These are phyloP conservation scores for Okapia johnstoni DNA, from an alignment of 2,113 vertebrate genomes.

Conservation along the genomic window DNA sequence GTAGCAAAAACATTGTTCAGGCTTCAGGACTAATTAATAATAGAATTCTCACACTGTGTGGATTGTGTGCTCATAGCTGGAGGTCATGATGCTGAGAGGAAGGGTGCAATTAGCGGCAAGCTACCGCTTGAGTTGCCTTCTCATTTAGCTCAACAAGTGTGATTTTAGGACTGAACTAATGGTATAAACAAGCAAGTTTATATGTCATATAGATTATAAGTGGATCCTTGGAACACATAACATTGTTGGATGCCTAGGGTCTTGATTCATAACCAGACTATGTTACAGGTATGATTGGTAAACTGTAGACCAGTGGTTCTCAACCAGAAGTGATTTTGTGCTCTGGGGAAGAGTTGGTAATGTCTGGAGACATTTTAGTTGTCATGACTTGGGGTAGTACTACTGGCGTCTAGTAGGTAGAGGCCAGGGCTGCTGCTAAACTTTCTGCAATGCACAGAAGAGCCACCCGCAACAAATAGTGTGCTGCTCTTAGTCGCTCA, in stretches of 20 bases:
- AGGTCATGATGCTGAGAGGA: background rate
- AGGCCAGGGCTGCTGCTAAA: background rate
- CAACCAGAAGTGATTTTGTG: background rate
- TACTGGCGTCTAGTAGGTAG: background rate
- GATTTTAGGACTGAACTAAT: background rate
- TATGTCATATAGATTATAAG: background rate
- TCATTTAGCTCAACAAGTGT: background rate
- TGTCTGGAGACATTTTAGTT: background rate
- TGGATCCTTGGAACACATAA: background rate
- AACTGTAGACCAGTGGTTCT: background rate
- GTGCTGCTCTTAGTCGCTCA: background rate
- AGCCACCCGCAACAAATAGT: background rate
- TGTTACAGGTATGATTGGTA: background rate
- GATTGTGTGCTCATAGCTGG: background rate
- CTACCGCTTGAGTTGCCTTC: background rate
- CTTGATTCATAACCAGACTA: background rate
- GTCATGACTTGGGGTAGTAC: background rate
- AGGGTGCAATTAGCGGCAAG: fast-evolving
- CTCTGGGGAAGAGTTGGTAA: background rate
- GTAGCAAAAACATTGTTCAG: background rate
- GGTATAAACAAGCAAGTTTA: background rate
- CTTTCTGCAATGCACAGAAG: no score
- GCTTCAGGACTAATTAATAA: background rate
- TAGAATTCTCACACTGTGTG: no score
- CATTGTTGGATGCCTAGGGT: background rate